phyloP scores from a whole-genome alignment of 2,113 vertebrate species.

The Coturnix japonica region DNA sequence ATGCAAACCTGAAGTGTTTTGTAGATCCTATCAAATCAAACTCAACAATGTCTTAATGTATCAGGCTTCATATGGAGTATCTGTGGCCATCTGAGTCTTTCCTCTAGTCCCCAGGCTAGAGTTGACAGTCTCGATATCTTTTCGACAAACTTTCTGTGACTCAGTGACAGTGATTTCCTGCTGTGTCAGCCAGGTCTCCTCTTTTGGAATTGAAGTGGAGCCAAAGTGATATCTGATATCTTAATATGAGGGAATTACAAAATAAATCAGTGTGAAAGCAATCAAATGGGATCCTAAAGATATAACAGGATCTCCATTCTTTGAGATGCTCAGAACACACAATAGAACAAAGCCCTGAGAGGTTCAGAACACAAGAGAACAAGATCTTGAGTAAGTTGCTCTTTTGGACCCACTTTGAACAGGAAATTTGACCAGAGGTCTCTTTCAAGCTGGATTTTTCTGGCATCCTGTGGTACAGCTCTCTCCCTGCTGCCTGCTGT shows the following conservation, averaged over 20 bases:
- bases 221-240: neutral
- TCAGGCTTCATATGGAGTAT: neutral
- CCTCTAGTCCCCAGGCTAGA: neutral
- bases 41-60: neutral
- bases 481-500: neutral
- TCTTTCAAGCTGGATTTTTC: neutral
- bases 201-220: neutral
- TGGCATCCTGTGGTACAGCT: neutral
- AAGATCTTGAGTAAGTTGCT: neutral
- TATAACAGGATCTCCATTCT: neutral
- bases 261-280: neutral
- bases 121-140: neutral
- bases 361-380: neutral
- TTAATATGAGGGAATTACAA: rapidly evolving
- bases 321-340: neutral
- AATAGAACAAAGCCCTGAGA: neutral
- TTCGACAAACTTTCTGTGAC: neutral
- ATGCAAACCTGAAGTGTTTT: neutral
- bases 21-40: neutral
- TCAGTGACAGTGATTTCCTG: neutral
- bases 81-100: neutral
- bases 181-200: neutral
- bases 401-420: neutral
- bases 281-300: neutral
- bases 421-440: neutral